phyloP scores from a whole-genome alignment of 2,888 invertebrate genomes.

The Mesochorus sp. region DNA sequence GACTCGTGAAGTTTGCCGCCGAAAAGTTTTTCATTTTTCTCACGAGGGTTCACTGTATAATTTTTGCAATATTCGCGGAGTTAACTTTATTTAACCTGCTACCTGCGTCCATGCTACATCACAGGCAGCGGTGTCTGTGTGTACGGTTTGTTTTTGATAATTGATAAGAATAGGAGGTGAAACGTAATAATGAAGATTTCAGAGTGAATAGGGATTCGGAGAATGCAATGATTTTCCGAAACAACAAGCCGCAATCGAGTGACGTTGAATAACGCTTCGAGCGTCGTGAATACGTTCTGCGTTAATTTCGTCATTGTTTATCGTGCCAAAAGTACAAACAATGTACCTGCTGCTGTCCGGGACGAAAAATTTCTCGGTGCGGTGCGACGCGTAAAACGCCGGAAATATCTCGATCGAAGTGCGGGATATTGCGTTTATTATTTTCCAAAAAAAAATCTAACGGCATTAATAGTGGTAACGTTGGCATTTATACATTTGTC shows the following conservation, averaged over 20 bases:
- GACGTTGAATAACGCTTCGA: too few species aligned
- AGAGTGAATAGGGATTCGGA: too few species aligned
- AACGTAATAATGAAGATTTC: too few species aligned
- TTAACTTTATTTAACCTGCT: slow-evolving; percentile 26
- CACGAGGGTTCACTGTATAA: not conserved
- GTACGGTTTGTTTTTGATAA: slow-evolving; percentile 10
- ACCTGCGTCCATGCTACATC: not conserved
- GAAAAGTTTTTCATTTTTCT: not conserved
- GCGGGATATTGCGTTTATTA: not conserved
- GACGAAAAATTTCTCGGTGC: not conserved
- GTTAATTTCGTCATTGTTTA: too few species aligned
- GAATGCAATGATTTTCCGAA: too few species aligned
- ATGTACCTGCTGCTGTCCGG: not conserved
- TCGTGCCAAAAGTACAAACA: too few species aligned
- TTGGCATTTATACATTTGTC: not conserved
- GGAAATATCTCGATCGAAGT: not conserved
- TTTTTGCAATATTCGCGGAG: not conserved
- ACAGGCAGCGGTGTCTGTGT: slow-evolving; percentile 15
- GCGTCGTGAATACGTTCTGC: too few species aligned
- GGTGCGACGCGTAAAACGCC: not conserved
- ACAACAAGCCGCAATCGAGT: too few species aligned
- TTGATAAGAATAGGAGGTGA: too few species aligned
- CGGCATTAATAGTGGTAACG: too few species aligned
- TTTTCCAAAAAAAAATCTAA: slow-evolving; percentile 1
- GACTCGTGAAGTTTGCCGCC: not conserved